Percentiles rank a stretch among this genome's conserved stretches.
phyloP scores from a whole-genome alignment of 2,113 vertebrate species.

The Prunella himalayana region DNA sequence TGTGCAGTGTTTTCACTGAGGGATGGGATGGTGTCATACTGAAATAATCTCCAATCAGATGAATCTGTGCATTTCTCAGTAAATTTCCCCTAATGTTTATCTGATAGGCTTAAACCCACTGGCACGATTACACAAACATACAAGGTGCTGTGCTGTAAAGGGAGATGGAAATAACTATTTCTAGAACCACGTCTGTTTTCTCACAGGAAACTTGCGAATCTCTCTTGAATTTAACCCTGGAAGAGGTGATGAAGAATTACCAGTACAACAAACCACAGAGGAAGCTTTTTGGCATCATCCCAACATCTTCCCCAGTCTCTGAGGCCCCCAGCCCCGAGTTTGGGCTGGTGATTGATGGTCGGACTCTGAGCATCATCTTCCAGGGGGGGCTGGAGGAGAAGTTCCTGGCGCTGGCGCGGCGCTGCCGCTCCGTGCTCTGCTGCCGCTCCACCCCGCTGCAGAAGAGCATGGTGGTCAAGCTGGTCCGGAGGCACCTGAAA shows the following conservation, averaged over 20 bases:
- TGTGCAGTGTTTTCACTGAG: neutral
- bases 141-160: neutral
- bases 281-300: slow-evolving; percentile 19
- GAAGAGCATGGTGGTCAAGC: slow-evolving; percentile 86
- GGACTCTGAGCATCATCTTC: slow-evolving; percentile 75
- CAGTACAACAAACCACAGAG: neutral
- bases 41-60: neutral
- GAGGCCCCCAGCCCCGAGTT: slow-evolving; percentile 28
- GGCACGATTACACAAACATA: neutral
- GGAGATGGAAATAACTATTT: neutral
- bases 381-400: slow-evolving; percentile 79
- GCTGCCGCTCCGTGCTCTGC: slow-evolving; percentile 85
- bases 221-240: slow-evolving; percentile 80
- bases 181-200: neutral
- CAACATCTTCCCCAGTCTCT: neutral
- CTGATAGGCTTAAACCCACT: neutral
- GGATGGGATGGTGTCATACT: neutral
- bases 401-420: slow-evolving; percentile 77
- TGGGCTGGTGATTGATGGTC: slow-evolving; percentile 86
- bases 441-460: slow-evolving; percentile 88
- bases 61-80: neutral
- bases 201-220: slow-evolving; percentile 83
- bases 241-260: slow-evolving; percentile 77
- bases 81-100: neutral
- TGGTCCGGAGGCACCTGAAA: slow-evolving; percentile 77